Base-by-base conservation (phyloP, 2,888 invertebrate genomes). In the Cerceris ruficornis region DNA sequence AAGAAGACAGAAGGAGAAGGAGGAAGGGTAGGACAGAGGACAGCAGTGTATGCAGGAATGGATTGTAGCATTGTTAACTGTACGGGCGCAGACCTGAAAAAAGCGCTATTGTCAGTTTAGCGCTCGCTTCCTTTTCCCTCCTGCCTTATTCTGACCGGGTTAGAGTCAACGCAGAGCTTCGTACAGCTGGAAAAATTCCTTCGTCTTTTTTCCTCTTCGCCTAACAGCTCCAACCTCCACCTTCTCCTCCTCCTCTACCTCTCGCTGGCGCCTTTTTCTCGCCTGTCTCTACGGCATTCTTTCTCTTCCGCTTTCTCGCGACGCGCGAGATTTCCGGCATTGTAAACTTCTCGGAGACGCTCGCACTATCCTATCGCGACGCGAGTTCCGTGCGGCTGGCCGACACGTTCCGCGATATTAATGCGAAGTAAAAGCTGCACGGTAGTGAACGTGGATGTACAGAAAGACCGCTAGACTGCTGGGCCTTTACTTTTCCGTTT, bases 91-190 rank as follows among this genome's bases (percentile, higher is more conserved):
- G 54, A 64, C 57, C 76, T 80, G 69, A 82, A 82, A 87, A 88
- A 86, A 86, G 85, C 75, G 81, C 86, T 82, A 90, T 90, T 90
- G 90, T 90, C 86, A 86, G 85, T 89, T 90, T 88, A 87, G 84
- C 86, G 84, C 83, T 77, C 69, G 72, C 75, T 60, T 69, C 77
- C 68, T 77, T 69, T 62, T 28, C 61, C 62, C 69, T 61, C 54
- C 57, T 75, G 66, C 60, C 54, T 49, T 69, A 66, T 73, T 77
- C 81, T 66, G 72, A 74, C 59, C 62, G 75, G 71, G 67, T 68
- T 65, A 65, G 59, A 71, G 60, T 46, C 61, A 15, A 43, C 62
- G 52, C 42, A 46, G 50, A 55, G 64, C 66, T 81, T 69, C 80
- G 73, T 64, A 59, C 55, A 72, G 65, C 68, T 73, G 71, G 73